phyloP scores from a whole-genome alignment of 2,888 invertebrate genomes.

The Zonitis immaculata region DNA sequence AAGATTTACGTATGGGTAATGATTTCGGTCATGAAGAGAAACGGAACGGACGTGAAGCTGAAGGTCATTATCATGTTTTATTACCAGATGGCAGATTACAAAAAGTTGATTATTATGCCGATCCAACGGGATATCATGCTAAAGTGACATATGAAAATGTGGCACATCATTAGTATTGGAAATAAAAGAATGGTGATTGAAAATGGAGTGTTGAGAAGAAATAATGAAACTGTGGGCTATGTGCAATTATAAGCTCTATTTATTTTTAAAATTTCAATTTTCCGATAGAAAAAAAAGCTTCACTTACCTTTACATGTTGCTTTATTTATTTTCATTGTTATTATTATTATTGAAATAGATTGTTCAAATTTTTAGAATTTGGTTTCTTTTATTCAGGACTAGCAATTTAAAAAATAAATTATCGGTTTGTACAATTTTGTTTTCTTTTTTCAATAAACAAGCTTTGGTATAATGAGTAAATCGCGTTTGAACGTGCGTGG shows the following conservation, averaged over 20 bases:
- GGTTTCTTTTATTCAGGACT: constrained; percentile 19
- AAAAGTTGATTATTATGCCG: constrained; percentile 72
- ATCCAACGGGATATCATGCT: constrained; percentile 72
- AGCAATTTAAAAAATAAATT: constrained; percentile 13
- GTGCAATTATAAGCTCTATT: no score
- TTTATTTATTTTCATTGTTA: not conserved
- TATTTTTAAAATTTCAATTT: no score
- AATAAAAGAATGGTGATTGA: no score
- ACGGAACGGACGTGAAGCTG: constrained; percentile 62
- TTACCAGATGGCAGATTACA: constrained; percentile 77
- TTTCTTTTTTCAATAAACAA: constrained; percentile 5
- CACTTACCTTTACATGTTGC: no score
- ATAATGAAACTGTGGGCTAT: not conserved
- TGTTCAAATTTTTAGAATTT: no score
- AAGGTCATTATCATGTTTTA: constrained; percentile 72
- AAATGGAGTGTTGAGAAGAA: no score
- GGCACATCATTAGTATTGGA: constrained; percentile 33
- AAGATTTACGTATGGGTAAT: constrained; percentile 66
- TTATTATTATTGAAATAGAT: no score
- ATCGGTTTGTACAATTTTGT: constrained; percentile 9
- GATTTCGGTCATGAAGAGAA: constrained; percentile 74
- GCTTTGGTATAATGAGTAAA: constrained; percentile 11
- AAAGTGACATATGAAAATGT: constrained; percentile 61
- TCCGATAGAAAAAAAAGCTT: no score
- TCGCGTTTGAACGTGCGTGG: no score